These are phyloP conservation scores for Globodera rostochiensis DNA, from an alignment of 1,140 invertebrate species.

Conservation along the genomic window DNA sequence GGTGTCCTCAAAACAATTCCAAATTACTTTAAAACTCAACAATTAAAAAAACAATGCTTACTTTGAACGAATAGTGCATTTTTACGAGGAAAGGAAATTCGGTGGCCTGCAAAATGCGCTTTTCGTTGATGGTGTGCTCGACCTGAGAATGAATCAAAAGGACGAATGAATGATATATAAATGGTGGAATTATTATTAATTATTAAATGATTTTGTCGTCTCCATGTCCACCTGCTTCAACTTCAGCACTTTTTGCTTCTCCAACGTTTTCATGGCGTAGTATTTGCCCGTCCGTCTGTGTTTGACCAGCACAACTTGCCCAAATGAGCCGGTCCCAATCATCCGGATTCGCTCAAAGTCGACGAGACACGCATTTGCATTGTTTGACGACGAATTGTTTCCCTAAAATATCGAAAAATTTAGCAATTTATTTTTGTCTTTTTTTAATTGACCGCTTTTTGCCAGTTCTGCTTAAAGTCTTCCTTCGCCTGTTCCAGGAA, in stretches of 20 bases:
- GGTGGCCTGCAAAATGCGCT: constrained; percentile 92
- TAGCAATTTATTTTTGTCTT: neutral
- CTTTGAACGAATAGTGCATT: constrained; percentile 92
- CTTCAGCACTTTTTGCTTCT: constrained; percentile 97
- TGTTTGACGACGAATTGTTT: neutral
- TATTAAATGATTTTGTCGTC: too few species aligned
- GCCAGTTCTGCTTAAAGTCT: constrained; percentile 98
- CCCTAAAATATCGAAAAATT: neutral
- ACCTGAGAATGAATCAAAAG: constrained; percentile 70
- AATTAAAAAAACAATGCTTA: constrained; percentile 40
- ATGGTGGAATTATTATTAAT: too few species aligned
- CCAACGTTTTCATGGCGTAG: constrained; percentile 98
- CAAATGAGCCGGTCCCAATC: constrained; percentile 98
- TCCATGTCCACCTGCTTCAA: constrained; percentile 73
- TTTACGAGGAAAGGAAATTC: constrained; percentile 95
- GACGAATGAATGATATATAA: too few species aligned
- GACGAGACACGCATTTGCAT: constrained; percentile 80
- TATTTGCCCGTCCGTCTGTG: constrained; percentile 94
- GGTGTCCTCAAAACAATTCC: constrained; percentile 72
- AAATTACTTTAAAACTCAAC: neutral
- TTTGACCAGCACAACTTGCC: constrained; percentile 99
- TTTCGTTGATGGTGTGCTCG: constrained; percentile 95
- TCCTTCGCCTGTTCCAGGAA: constrained; percentile 96
- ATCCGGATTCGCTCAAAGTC: constrained; percentile 99
- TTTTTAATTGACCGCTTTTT: constrained; percentile 72